Evolutionary conservation across 2,888 invertebrate genomes (phyloP), one percentile per base, ranked within the genome.

Genomic region (Philonicus albiceps): DNA sequence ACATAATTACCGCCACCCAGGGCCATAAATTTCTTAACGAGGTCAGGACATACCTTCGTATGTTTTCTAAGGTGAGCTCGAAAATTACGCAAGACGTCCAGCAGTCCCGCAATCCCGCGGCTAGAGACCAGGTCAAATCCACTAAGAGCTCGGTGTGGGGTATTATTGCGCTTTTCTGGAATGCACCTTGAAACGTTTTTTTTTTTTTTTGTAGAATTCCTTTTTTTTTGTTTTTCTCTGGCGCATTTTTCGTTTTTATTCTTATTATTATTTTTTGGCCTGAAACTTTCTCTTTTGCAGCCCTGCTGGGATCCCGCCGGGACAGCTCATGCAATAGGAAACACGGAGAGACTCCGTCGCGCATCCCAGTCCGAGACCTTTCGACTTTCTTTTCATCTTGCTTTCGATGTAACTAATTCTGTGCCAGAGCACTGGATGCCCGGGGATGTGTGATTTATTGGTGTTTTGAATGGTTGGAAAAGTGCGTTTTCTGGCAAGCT

Each of bases 231-330:
- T n/a, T 22, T 16, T 80, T 80, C 31, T 43, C 40, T 13, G 40
- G 40, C 40, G 40, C 40, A 43, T 43, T 43, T 43, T 43, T 86
- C 72, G 8, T 80, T 64, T 73, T 76, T 13, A 43, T 86, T 55
- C 27, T 73, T 27, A 3, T 37, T 11, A 49, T 49, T 19, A 8
- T 13, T 85, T 64, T 64, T 27, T 64, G 34, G 13, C 72, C 31
- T 13, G 34, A 73, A 81, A 86, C 86, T 86, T 86, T 86, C 86
- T 86, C 86, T 86, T 86, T 81, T 86, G 80, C 49, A 73, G 78
- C 49, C 86, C 81, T 81, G 81, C 86, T 86, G 86, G n/a, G 86
- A 86, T 81, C 64, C 64, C 27, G 64, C 22, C 13, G 64, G 64
- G 64, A 64, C 64, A 27, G 64, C 64, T 64, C 64, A 64, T 49